phyloP scores from a whole-genome alignment of 30 jellyfish, hydroid and myxozoan species.

The Mastigias papua region DNA sequence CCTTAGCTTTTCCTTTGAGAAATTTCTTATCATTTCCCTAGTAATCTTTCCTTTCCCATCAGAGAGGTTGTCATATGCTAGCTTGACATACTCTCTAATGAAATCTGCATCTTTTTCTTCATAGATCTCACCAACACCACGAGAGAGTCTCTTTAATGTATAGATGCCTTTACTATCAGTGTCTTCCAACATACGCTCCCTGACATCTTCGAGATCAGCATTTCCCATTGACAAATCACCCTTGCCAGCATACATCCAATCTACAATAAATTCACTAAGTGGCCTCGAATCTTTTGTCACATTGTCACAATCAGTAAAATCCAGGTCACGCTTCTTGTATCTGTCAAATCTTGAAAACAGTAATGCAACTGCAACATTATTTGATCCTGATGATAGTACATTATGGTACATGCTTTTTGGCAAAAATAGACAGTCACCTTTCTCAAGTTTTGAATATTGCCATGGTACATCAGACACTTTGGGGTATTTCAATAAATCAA shows the following conservation, averaged over 20 bases:
- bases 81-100: constrained; percentile 15
- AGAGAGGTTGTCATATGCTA: constrained; percentile 21
- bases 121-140: constrained; percentile 15
- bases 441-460: constrained; percentile 65
- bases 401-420: constrained; percentile 88
- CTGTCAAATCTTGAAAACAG: constrained; percentile 76
- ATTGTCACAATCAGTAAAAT: constrained; percentile 78
- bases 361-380: constrained; percentile 83
- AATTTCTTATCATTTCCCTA: constrained; percentile 19
- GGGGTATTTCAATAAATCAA: constrained; percentile 81
- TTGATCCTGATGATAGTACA: constrained; percentile 80
- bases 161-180: constrained; percentile 18
- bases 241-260: constrained; percentile 87
- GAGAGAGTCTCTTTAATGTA: constrained; percentile 33
- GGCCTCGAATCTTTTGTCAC: constrained; percentile 52
- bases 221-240: constrained; percentile 91
- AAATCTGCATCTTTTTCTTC: constrained; percentile 38
- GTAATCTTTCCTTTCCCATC: constrained; percentile 44
- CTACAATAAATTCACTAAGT: constrained; percentile 66
- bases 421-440: constrained; percentile 88
- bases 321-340: constrained; percentile 53
- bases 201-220: constrained; percentile 71
- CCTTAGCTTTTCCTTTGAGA: constrained; percentile 55
- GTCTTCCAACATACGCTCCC: constrained; percentile 16
- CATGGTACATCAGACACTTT: constrained; percentile 84